A percentile compares a stretch with the other conserved stretches of the same genome.
These are phyloP conservation scores for Erannis defoliaria DNA, from an alignment of 2,888 invertebrate genomes.

Conservation along the genomic window DNA sequence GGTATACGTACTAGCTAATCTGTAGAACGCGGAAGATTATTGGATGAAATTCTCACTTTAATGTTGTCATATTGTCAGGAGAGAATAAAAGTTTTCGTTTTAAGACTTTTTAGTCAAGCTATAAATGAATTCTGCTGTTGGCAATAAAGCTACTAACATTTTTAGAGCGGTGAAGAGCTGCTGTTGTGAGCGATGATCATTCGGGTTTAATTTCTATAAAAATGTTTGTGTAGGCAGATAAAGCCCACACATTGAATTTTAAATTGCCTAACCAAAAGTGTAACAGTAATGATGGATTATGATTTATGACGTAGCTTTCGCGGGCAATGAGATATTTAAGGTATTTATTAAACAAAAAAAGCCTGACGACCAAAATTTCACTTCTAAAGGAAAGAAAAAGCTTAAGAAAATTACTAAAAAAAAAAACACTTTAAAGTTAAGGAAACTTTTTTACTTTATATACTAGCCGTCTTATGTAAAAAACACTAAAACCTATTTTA, in stretches of 20 bases:
- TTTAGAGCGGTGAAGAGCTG: neutral
- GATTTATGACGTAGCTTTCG: conserved; percentile 17
- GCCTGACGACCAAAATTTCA: neutral
- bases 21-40: too few relatives aligned
- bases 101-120: too few relatives aligned
- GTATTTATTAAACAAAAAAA: neutral
- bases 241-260: conserved; percentile 26
- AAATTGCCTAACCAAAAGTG: conserved; percentile 20
- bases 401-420: neutral
- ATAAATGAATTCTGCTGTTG: neutral
- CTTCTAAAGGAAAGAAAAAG: neutral
- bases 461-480: too few relatives aligned
- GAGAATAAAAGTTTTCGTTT: too few relatives aligned
- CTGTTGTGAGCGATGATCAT: neutral
- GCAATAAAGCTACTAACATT: too few relatives aligned
- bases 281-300: conserved; percentile 23
- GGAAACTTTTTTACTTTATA: too few relatives aligned
- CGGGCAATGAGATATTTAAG: neutral
- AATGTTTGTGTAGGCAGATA: conserved; percentile 23
- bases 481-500: too few relatives aligned
- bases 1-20: too few relatives aligned
- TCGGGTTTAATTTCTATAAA: conserved; percentile 7
- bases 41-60: too few relatives aligned
- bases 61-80: too few relatives aligned
- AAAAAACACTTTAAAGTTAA: neutral